Conservation (phyloP, 2,113 vertebrate species). For the Gopherus flavomarginatus region DNA sequence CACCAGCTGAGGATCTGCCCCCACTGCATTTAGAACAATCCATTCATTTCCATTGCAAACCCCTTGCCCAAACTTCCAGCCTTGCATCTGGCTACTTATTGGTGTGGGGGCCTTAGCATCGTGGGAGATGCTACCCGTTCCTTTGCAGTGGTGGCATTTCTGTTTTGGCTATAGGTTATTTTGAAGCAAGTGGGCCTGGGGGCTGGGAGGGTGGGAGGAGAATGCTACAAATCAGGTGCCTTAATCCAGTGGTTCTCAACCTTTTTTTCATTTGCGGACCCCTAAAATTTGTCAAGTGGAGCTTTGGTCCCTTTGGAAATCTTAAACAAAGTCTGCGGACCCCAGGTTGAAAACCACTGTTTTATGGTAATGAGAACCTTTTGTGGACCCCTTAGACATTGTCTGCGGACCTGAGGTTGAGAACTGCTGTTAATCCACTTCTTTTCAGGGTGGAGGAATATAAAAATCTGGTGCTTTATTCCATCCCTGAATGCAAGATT, state of each 20-base stretch:
- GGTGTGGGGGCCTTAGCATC: neutral
- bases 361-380: too few species aligned
- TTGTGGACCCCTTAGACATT: too few species aligned
- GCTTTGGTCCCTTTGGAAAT: too few species aligned
- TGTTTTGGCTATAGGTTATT: neutral
- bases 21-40: neutral
- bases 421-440: neutral
- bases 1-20: neutral
- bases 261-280: too few species aligned
- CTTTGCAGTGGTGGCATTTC: neutral
- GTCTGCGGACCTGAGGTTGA: too few species aligned
- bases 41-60: neutral
- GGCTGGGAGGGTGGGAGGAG: neutral
- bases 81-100: neutral
- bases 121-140: neutral
- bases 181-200: neutral
- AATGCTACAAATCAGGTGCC: neutral
- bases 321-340: too few species aligned
- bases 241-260: neutral
- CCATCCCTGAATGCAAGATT: neutral
- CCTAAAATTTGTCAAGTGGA: too few species aligned
- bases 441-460: neutral
- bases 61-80: neutral
- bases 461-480: neutral
- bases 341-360: too few species aligned